A percentile compares a stretch with the other conserved stretches of the same genome.
Evolutionary conservation across 2,797 vertebrate species (phyloP).

Genomic region (Typhlichthys subterraneus): DNA sequence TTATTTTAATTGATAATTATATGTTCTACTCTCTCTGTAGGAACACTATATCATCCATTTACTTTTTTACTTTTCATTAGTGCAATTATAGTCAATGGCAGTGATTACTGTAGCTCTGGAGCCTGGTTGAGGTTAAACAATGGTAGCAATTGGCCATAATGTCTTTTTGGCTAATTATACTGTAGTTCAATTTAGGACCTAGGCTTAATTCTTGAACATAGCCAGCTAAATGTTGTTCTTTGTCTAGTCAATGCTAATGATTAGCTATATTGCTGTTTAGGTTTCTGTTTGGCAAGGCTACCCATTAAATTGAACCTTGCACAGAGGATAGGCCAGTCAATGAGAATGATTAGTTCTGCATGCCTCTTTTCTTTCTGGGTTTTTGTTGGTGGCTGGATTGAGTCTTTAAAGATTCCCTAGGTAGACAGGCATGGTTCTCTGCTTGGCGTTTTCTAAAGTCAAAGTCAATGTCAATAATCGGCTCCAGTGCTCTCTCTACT

Average conservation of each 20-base stretch:
- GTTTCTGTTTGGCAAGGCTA: not conserved
- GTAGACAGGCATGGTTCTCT: not conserved
- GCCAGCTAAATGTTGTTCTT: too few relatives aligned
- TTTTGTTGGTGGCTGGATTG: conserved; percentile 7
- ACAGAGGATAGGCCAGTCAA: conserved; percentile 7
- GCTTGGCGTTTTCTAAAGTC: conserved; percentile 12
- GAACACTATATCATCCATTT: too few relatives aligned
- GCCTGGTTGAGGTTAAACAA: not conserved
- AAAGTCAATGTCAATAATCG: conserved; percentile 13
- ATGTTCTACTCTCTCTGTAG: too few relatives aligned
- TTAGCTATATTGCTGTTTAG: not conserved
- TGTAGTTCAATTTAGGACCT: not conserved
- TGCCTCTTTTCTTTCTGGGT: not conserved
- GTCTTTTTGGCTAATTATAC: not conserved
- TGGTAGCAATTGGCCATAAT: not conserved
- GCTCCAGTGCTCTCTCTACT: conserved; percentile 14
- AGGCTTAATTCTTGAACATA: too few relatives aligned
- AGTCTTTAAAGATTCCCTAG: not conserved
- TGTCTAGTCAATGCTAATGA: not conserved
- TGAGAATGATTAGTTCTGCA: conserved; percentile 9
- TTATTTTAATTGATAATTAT: too few relatives aligned
- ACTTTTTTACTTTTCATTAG: too few relatives aligned
- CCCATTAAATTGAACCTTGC: conserved; percentile 3
- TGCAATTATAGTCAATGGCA: too few relatives aligned
- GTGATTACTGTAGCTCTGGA: too few relatives aligned